Evolutionary conservation across 2,888 invertebrate genomes (phyloP).

Genomic region (Diaperis boleti): DNA sequence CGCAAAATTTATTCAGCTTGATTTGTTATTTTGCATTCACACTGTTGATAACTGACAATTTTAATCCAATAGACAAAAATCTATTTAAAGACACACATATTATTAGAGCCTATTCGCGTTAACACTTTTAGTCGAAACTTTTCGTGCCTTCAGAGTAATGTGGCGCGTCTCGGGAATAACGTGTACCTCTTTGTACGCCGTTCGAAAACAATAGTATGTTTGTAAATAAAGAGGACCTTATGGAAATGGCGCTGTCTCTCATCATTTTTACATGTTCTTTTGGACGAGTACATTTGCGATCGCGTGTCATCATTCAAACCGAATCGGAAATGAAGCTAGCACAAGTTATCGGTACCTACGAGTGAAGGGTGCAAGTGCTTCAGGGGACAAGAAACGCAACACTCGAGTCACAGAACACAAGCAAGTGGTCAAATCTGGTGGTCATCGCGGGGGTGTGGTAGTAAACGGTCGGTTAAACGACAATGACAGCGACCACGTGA

Average conservation of each 20-base stretch:
- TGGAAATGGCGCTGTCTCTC: not conserved
- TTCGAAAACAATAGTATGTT: not conserved
- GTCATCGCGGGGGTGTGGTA: constrained; percentile 42
- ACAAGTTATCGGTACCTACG: constrained; percentile 4
- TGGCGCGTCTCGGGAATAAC: too few species aligned
- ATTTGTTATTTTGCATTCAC: too few species aligned
- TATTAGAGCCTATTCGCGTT: too few species aligned
- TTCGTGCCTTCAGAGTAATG: too few species aligned
- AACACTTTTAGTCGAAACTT: too few species aligned
- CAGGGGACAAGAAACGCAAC: constrained; percentile 3
- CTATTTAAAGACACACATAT: too few species aligned
- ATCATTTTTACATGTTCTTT: not conserved
- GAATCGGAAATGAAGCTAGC: not conserved
- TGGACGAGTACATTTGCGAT: constrained; percentile 5
- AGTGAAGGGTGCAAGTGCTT: constrained; percentile 5
- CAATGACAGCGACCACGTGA: constrained; percentile 48
- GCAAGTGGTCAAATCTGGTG: constrained; percentile 29
- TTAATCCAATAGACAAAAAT: too few species aligned
- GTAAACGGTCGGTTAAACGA: constrained; percentile 40
- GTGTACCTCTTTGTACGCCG: not conserved
- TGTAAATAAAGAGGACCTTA: not conserved
- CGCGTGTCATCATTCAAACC: constrained; percentile 4
- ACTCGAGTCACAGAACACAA: constrained; percentile 17
- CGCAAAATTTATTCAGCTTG: too few species aligned
- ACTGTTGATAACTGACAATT: too few species aligned